phyloP scores from a whole-genome alignment of 2,113 vertebrate species.

The Rostratula benghalensis region DNA sequence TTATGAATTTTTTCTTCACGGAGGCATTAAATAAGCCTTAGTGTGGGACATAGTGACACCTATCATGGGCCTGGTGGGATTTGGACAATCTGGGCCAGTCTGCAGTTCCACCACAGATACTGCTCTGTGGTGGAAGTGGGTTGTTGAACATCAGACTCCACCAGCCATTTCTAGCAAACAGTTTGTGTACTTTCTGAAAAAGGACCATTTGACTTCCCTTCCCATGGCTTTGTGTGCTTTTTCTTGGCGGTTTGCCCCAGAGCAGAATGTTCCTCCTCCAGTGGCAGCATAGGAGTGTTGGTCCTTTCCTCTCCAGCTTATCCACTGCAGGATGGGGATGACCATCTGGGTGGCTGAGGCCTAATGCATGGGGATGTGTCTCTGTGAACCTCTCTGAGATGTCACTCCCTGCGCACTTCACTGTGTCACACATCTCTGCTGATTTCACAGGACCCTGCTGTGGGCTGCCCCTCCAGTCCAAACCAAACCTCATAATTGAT shows the following conservation, averaged over 20 bases:
- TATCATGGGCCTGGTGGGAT: neutral
- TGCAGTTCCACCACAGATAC: neutral
- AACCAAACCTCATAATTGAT: conserved; percentile 70
- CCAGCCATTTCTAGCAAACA: neutral
- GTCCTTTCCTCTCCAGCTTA: neutral
- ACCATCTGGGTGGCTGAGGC: neutral
- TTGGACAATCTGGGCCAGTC: neutral
- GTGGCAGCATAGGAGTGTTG: accelerated
- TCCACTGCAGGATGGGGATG: neutral
- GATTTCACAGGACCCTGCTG: conserved; percentile 40
- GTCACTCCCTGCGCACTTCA: accelerated
- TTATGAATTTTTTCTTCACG: neutral
- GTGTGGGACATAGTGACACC: neutral
- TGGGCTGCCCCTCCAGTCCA: conserved; percentile 52
- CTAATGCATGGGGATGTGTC: accelerated
- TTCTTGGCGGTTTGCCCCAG: neutral
- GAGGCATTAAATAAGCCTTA: neutral
- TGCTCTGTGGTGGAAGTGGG: neutral
- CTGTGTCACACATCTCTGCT: conserved; percentile 20
- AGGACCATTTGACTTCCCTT: neutral
- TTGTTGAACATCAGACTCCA: neutral
- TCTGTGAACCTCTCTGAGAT: accelerated
- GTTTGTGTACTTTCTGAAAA: neutral
- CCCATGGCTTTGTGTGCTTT: neutral
- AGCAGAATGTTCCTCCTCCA: neutral